These are phyloP conservation scores for Leptodactylus fallax DNA, from an alignment of 2,797 vertebrate genomes.

Conservation along the genomic window DNA sequence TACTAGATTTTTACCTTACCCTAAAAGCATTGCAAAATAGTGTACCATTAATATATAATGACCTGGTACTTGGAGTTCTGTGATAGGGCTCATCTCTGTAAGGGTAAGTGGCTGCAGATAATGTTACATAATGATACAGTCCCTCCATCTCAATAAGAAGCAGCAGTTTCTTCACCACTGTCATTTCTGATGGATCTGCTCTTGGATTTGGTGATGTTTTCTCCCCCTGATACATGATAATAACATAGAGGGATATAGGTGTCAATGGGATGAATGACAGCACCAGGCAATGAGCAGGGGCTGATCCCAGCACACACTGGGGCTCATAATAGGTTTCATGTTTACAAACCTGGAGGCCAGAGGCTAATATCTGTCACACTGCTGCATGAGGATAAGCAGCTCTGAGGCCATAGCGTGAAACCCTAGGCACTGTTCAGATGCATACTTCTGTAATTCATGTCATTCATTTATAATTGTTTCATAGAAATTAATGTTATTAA, in stretches of 20 bases:
- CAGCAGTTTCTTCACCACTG: slow-evolving; percentile 76
- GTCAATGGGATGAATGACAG: slow-evolving; percentile 84
- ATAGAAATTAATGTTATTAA: too few species aligned
- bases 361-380: slow-evolving; percentile 86
- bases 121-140: slow-evolving; percentile 76
- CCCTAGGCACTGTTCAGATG: neutral
- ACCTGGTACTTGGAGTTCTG: neutral
- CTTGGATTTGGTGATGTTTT: slow-evolving; percentile 80
- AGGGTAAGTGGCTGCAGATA: slow-evolving; percentile 68
- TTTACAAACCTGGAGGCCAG: slow-evolving; percentile 91
- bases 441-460: neutral
- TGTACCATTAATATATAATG: neutral
- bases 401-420: too few species aligned
- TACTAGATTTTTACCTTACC: neutral
- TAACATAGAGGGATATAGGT: slow-evolving; percentile 81
- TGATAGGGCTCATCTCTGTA: neutral
- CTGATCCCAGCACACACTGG: slow-evolving; percentile 80
- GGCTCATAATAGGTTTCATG: slow-evolving; percentile 74
- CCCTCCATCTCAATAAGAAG: slow-evolving; percentile 69
- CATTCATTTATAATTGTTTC: too few species aligned
- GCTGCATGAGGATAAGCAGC: slow-evolving; percentile 87
- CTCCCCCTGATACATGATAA: slow-evolving; percentile 80
- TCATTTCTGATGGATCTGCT: slow-evolving; percentile 84
- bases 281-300: slow-evolving; percentile 81
- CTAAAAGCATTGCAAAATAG: neutral